Evolutionary conservation across 2,888 invertebrate genomes (phyloP).

Genomic region (Halictus ligatus): DNA sequence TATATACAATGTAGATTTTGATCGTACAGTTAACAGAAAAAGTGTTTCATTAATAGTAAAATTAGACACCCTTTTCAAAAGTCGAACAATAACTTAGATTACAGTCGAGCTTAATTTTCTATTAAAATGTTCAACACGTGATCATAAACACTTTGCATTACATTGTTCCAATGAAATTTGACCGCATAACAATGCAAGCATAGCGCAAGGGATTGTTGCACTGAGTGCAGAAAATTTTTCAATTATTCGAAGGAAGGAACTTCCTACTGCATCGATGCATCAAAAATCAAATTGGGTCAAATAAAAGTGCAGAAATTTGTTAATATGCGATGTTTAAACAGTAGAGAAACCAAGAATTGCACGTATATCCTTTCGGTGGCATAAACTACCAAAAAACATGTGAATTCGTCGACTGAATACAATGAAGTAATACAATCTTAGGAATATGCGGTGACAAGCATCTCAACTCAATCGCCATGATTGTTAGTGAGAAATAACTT

Average conservation of each 20-base stretch:
- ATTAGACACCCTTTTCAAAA: background rate
- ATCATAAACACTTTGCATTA: background rate
- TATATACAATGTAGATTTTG: background rate
- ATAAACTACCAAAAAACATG: background rate
- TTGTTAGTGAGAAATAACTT: constrained; percentile 18
- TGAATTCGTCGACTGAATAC: constrained; percentile 11
- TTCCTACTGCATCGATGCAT: constrained; percentile 10
- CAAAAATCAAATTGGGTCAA: constrained; percentile 37
- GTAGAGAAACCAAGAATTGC: background rate
- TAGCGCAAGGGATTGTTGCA: constrained; percentile 1
- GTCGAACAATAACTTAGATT: constrained; percentile 6
- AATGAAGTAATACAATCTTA: constrained; percentile 3
- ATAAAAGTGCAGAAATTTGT: constrained; percentile 19
- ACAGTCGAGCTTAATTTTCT: background rate
- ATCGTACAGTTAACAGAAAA: background rate
- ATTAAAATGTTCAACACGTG: background rate
- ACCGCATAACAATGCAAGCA: constrained; percentile 10
- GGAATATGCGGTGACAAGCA: constrained; percentile 22
- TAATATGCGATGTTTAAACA: background rate
- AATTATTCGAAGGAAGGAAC: background rate
- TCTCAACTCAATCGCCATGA: constrained; percentile 37
- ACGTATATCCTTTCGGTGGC: background rate
- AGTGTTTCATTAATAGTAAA: background rate
- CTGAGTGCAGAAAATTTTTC: background rate
- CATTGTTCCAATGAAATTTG: background rate